Evolutionary conservation across 2,888 invertebrate genomes (phyloP).

Genomic region (Pardosa pseudoannulata): DNA sequence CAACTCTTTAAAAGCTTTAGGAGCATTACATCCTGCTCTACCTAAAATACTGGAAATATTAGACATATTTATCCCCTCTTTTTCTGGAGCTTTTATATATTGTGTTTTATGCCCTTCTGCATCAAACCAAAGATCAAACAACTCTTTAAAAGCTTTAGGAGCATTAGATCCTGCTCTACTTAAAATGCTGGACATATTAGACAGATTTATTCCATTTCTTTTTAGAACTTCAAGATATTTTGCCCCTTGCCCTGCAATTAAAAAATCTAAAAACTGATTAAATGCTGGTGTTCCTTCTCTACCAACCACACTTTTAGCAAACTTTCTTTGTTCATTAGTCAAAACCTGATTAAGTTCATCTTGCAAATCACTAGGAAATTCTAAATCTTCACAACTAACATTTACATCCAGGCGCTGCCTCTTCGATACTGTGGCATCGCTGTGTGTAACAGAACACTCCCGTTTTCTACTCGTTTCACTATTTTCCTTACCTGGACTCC

Average conservation of each 20-base stretch:
- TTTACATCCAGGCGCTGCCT: slow-evolving; percentile 31
- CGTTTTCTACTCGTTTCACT: slow-evolving; percentile 31
- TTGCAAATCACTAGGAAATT: slow-evolving; percentile 30
- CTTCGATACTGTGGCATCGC: slow-evolving; percentile 14
- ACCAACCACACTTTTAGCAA: slow-evolving; percentile 22
- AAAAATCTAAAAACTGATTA: slow-evolving; percentile 34
- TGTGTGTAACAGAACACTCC: slow-evolving; percentile 26
- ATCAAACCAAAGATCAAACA: no score
- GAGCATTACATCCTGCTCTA: no score
- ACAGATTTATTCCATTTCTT: no score
- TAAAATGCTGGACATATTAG: background rate
- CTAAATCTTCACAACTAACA: slow-evolving; percentile 29
- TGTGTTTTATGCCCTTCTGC: no score
- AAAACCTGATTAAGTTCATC: slow-evolving; percentile 8
- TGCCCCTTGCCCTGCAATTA: background rate
- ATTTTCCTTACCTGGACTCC: slow-evolving; percentile 31
- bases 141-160: background rate
- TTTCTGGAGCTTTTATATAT: no score
- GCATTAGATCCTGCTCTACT: background rate
- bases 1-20: background rate
- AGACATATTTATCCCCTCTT: no score
- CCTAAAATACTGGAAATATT: slow-evolving; percentile 24
- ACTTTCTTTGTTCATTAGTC: slow-evolving; percentile 4
- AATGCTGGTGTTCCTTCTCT: slow-evolving; percentile 28
- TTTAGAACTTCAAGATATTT: slow-evolving; percentile 22